Evolutionary conservation across 1,140 invertebrate species (phyloP), one percentile per base, ranked within the genome.

Genomic region (Pachyrhynchus sulphureomaculatus): DNA sequence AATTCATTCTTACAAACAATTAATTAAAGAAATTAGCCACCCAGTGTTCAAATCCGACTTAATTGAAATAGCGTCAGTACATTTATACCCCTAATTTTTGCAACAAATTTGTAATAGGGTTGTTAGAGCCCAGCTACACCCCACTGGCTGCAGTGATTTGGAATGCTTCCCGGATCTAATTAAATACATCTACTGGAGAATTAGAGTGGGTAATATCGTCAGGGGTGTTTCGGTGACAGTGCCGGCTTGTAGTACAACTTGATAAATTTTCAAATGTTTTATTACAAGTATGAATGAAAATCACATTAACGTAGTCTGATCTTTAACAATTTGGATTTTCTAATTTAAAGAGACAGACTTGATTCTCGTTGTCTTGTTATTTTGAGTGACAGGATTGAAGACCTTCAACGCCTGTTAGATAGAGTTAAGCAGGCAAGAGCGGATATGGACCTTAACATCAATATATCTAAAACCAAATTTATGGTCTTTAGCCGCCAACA

Each of bases 91-190:
- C n/a, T 37, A 33, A 51, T 51, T 51, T 51, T 51, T 51, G 21
- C 44, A 20, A n/a, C 44, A 47, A 47, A 5, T 51, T 20, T 37
- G 48, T 51, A 51, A 51, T 51, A 17, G 32, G 26, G 48, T 51
- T 51, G 48, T 34, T 34, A 3, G 13, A 18, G 33, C 48, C 6
- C 24, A 6, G 33, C 18, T 23, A 12, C 24, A 51, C 24, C 48
- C 48, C 24, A 24, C 17, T n/a, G 48, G 24, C 24, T 26, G 24
- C 24, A 26, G 24, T 24, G 32, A 51, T 51, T 34, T 32, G 15
- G 48, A 34, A 34, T 23, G 10, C 13, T 29, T 17, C 26, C 32
- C 17, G 12, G 13, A 12, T 34, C 18, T 51, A 51, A 51, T 51
- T 51, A 51, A 51, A 26, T 51, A 34, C 42, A 45, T 45, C 42